Evolutionary conservation across 2,797 vertebrate species (phyloP).

Genomic region (Chloroceryle inda): DNA sequence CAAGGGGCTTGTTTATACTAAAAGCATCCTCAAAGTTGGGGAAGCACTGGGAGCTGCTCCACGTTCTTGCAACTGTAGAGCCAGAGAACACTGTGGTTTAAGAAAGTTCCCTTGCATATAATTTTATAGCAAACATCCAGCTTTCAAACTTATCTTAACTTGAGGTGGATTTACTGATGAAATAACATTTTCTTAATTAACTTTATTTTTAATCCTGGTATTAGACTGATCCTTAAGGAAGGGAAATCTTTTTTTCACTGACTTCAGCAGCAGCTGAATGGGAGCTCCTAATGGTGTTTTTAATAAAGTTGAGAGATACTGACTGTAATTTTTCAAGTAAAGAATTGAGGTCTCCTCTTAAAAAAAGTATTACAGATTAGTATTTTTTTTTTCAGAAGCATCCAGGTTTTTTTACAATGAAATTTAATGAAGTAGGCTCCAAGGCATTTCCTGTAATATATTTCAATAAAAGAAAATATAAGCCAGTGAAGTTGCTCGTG

Average conservation of each 20-base stretch:
- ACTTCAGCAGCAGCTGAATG: not conserved
- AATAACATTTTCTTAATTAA: not conserved
- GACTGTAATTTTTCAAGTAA: not conserved
- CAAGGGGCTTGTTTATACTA: not conserved
- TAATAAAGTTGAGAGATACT: not conserved
- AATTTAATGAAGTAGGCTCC: slow-evolving; percentile 12
- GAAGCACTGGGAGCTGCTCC: not conserved
- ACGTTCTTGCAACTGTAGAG: not conserved
- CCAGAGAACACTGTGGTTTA: not conserved
- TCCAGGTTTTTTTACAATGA: not conserved
- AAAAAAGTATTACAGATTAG: not conserved
- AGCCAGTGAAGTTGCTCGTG: slow-evolving; percentile 9
- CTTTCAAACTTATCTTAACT: not conserved
- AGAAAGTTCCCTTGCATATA: not conserved
- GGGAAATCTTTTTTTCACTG: not conserved
- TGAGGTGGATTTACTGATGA: not conserved
- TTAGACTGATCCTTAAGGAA: not conserved
- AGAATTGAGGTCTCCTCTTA: not conserved
- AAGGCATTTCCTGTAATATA: slow-evolving; percentile 14
- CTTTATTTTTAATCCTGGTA: not conserved
- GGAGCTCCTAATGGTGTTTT: not conserved
- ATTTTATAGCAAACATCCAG: not conserved
- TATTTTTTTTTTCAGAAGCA: not conserved
- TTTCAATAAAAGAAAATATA: slow-evolving; percentile 29
- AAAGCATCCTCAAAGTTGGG: not conserved